Base-by-base conservation (phyloP, 2,888 invertebrate genomes). In the Melinaea menophilus region DNA sequence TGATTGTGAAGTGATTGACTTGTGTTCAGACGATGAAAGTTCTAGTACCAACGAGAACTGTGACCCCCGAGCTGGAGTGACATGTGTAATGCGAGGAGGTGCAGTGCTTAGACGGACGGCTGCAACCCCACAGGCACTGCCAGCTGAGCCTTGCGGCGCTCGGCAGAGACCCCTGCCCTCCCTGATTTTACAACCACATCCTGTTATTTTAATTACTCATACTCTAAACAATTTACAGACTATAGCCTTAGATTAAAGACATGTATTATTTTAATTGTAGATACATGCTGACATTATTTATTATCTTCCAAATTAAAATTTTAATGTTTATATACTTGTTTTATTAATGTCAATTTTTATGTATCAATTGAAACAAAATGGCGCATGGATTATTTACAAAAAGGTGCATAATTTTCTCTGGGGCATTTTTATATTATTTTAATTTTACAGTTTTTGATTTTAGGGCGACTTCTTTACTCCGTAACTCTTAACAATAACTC, bases 11-110 rank as follows among this genome's bases (percentile, higher is more conserved):
- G 92, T 93, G 78, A 94, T 94, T 72, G 93, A 94, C 78, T 89
- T 94, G 76, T 94, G 94, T 80, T 94, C 94, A 2, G 94, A 94
- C 64, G 94, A 94, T 72, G 94, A 94, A 66, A 78, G 77, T 71
- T 72, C 81, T 54, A 80, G 79, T 75, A 85, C 78, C 7, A 89
- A 89, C 69, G 89, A 90, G 72, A 90, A 90, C 70, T 86, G 84
- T 76, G 90, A 88, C 72, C 90, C 89, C 9, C 82, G 85, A 34
- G 86, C 75, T 2, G 88, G 85, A 5, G 80, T 88, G 65, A 74
- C 88, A 9, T 87, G 88, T 68, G 84, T 88, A 65, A 82, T 88
- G 85, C 79, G 85, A 41, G 85, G 87, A 2, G 85, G 86, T 11
- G 84, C 87, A 9, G 84, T 88, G 62, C 71, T 87, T 62, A 76